Conservation (phyloP, 2,888 invertebrate species). For the Exephanes ischioxanthus region DNA sequence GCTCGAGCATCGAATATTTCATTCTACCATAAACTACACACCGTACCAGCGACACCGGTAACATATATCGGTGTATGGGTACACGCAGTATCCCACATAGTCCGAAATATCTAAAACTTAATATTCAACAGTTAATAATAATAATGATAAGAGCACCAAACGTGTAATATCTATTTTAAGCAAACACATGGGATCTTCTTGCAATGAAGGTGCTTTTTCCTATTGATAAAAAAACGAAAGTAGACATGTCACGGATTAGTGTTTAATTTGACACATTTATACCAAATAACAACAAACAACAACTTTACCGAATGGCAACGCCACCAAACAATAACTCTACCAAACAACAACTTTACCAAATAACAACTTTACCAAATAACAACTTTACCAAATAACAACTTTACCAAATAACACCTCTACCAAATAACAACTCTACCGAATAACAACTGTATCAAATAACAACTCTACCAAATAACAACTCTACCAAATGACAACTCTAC, state of each 20-base stretch:
- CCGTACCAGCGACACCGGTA: not conserved
- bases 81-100: conserved; percentile 1
- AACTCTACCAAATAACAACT: too few relatives aligned
- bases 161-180: conserved; percentile 18
- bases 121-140: not conserved
- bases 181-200: conserved; percentile 41
- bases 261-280: too few relatives aligned
- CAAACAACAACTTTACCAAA: too few relatives aligned
- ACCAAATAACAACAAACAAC: too few relatives aligned
- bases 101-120: not conserved
- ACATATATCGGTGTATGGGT: not conserved
- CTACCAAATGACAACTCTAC: too few relatives aligned
- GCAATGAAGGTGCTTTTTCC: not conserved
- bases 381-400: too few relatives aligned
- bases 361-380: too few relatives aligned
- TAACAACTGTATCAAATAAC: too few relatives aligned
- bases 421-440: too few relatives aligned
- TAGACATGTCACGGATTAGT: not conserved
- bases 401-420: too few relatives aligned
- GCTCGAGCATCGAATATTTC: conserved; percentile 8
- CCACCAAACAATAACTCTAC: too few relatives aligned
- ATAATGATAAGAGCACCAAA: conserved; percentile 2
- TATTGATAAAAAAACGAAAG: not conserved
- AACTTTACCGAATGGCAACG: too few relatives aligned
- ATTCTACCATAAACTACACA: conserved; percentile 24